Percentiles rank a stretch among this genome's conserved stretches.
Evolutionary conservation across 2,888 invertebrate species (phyloP).

Genomic region (Epirrhoe alternata): DNA sequence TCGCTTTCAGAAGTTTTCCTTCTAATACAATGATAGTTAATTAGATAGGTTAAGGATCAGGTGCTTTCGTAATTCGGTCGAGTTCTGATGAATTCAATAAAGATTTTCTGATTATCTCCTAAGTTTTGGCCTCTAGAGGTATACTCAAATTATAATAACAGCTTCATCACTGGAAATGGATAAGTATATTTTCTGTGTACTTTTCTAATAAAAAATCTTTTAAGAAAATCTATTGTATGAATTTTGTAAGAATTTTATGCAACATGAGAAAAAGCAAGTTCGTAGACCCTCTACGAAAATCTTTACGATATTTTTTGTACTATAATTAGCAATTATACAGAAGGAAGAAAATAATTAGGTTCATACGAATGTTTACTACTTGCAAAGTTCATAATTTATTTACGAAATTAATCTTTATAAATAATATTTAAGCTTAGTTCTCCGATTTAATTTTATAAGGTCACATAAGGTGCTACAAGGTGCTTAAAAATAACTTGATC

Average conservation of each 20-base stretch:
- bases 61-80: conserved; percentile 36
- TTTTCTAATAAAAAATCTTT: background rate
- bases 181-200: background rate
- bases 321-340: no score
- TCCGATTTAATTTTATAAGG: no score
- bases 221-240: background rate
- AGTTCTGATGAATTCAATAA: conserved; percentile 31
- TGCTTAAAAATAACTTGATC: no score
- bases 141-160: conserved; percentile 3
- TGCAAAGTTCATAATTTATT: no score
- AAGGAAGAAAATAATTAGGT: no score
- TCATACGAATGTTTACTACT: no score
- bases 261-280: background rate
- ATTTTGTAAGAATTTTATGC: no score
- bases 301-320: conserved; percentile 3
- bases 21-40: conserved; percentile 60
- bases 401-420: no score
- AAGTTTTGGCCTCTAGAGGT: conserved; percentile 8
- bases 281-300: conserved; percentile 6
- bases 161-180: background rate
- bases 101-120: conserved; percentile 20
- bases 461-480: no score
- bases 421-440: no score
- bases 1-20: conserved; percentile 58
- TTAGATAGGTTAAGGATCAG: conserved; percentile 57